These are phyloP conservation scores for Brachyptera risi DNA, from an alignment of 2,888 invertebrate species.

Conservation along the genomic window DNA sequence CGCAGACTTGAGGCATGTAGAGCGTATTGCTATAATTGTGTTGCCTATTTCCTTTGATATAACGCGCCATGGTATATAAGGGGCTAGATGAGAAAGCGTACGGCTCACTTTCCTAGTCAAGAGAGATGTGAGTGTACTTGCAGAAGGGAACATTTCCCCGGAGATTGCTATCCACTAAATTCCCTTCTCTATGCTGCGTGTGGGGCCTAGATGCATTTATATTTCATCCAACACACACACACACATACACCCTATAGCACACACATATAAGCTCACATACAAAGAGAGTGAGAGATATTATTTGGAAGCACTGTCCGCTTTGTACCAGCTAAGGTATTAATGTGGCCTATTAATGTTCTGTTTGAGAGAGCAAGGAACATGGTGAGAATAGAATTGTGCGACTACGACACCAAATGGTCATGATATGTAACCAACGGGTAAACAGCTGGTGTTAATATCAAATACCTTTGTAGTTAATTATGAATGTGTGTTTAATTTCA, in stretches of 20 bases:
- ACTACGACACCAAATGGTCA: too few relatives aligned
- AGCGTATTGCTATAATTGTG: slow-evolving; percentile 10
- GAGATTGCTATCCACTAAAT: neutral
- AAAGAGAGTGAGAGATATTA: neutral
- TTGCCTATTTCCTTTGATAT: slow-evolving; percentile 9
- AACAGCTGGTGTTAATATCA: too few relatives aligned
- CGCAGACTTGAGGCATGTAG: slow-evolving; percentile 3
- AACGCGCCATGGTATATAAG: too few relatives aligned
- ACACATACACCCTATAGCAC: too few relatives aligned
- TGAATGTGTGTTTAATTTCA: too few relatives aligned
- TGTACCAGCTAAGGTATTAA: slow-evolving; percentile 4
- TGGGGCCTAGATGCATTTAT: neutral
- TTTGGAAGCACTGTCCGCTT: neutral
- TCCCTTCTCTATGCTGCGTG: neutral
- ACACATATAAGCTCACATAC: too few relatives aligned
- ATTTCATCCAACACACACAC: slow-evolving; percentile 5
- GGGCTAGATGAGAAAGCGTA: neutral
- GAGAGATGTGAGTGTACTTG: neutral
- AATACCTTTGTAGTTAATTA: too few relatives aligned
- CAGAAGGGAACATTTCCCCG: neutral
- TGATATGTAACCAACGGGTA: too few relatives aligned
- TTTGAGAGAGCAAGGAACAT: neutral
- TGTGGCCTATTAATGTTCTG: slow-evolving; percentile 11
- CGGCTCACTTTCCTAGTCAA: neutral
- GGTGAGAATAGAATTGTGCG: neutral